Base-by-base conservation (phyloP, 2,113 vertebrate species). In the Channa maculata region DNA sequence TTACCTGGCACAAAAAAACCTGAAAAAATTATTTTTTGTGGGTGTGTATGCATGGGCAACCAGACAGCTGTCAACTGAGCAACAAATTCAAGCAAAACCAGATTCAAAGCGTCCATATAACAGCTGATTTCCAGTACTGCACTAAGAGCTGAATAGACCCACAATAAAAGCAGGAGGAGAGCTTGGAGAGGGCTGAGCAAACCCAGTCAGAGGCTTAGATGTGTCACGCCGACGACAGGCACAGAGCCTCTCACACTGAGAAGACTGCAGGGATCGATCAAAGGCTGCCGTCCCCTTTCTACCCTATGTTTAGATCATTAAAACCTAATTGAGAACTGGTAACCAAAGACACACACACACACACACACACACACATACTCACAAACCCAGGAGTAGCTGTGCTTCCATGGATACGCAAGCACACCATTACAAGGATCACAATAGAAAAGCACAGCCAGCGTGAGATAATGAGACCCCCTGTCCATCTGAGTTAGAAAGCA, bases 191-290 rank as follows among this genome's bases (percentile, higher is more conserved):
- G 33, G 37, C 46, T 71, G 46, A 74, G 65, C 67, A 66, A 71
- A 77, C 58, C 62, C 65, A 33, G 53, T 48, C 54, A 65, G 24
- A 59, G 62, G 83, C 61, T 78, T 9, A 59, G 79, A 87, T 62
- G 66, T 71, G 79, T 61, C 76, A 78, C n/a, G 46, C 39, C 24
- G 46, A 71, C 62, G 12, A 70, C 79, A 70, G 72, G 57, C 77
- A 65, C 61, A 0, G 10, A 79, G 67, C 50, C 49, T 52, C 77
- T 83, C 79, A 70, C 78, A 57, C 69, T 34, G 76, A 50, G 80
- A 75, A 36, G 83, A 82, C 82, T 84, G 78, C 79, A 78, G 65
- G 77, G 74, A 88, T 84, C 76, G 57, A 91, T 86, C 71, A 78
- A 60, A 84, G 53, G 63, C 69, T 82, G 85, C 74, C 75, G 48